Percentiles rank a stretch among this genome's conserved stretches.
Evolutionary conservation across 2,797 vertebrate species (phyloP).

Genomic region (Coregonus suidteri): DNA sequence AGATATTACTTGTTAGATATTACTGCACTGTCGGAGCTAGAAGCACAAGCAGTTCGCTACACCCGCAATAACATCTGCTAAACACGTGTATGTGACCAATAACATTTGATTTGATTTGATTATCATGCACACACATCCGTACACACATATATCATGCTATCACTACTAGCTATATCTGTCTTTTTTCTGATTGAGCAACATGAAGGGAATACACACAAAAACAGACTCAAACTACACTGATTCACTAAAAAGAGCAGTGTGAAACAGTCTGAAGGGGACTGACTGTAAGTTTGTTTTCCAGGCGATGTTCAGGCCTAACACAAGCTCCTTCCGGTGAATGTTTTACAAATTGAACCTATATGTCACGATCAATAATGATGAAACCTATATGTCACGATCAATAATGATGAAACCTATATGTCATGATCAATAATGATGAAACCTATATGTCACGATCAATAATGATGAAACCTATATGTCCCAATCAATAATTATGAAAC

Average conservation of each 20-base stretch:
- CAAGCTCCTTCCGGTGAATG: not conserved
- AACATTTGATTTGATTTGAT: too few relatives aligned
- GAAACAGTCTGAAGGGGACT: too few relatives aligned
- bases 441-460: not conserved
- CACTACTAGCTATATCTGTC: not conserved
- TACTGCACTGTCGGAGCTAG: too few relatives aligned
- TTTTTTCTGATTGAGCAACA: not conserved
- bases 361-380: not conserved
- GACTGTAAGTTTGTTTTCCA: too few relatives aligned
- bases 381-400: not conserved
- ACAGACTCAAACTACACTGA: not conserved
- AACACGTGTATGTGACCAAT: too few relatives aligned
- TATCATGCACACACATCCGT: not conserved
- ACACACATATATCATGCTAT: not conserved
- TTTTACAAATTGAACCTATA: not conserved
- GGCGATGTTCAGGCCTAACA: not conserved
- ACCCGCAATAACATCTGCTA: too few relatives aligned
- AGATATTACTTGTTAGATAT: too few relatives aligned
- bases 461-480: too few relatives aligned
- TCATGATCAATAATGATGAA: not conserved
- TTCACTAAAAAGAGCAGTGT: not conserved
- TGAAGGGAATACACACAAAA: slow-evolving; percentile 10
- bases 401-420: not conserved
- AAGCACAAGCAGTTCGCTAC: too few relatives aligned
- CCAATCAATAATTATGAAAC: not conserved